Conservation (phyloP, 2,113 vertebrate genomes). For the Meleagris gallopavo region DNA sequence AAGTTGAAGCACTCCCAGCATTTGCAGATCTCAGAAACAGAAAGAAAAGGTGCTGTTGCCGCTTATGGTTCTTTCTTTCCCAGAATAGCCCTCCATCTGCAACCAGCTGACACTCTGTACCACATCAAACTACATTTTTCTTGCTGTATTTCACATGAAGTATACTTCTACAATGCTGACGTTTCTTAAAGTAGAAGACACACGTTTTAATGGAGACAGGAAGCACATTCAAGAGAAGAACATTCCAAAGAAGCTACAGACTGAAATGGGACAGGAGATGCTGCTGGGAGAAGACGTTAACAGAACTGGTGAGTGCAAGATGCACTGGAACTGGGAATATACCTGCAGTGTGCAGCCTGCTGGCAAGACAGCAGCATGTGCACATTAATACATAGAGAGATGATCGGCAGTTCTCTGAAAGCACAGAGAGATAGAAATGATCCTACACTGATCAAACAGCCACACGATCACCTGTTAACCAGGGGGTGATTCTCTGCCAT, state of each 20-base stretch:
- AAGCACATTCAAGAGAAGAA: neutral
- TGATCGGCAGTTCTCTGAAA: neutral
- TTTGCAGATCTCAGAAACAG: neutral
- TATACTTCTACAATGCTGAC: neutral
- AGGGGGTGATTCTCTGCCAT: neutral
- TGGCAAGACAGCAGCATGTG: neutral
- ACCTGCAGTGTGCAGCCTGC: neutral
- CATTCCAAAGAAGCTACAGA: neutral
- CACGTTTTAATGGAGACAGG: neutral
- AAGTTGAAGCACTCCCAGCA: neutral
- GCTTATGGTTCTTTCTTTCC: neutral
- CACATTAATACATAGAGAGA: neutral
- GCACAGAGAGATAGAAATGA: neutral
- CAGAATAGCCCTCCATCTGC: neutral
- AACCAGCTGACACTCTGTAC: neutral
- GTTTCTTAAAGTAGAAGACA: neutral
- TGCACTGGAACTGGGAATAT: neutral
- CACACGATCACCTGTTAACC: neutral
- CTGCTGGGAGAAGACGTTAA: neutral
- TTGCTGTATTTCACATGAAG: neutral
- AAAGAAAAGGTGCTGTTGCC: neutral
- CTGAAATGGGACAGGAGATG: neutral
- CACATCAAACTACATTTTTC: neutral
- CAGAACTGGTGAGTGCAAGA: neutral
- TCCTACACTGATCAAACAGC: neutral